Base-by-base conservation (phyloP, 2,888 invertebrate species). In the Nemotelus nigrinus region DNA sequence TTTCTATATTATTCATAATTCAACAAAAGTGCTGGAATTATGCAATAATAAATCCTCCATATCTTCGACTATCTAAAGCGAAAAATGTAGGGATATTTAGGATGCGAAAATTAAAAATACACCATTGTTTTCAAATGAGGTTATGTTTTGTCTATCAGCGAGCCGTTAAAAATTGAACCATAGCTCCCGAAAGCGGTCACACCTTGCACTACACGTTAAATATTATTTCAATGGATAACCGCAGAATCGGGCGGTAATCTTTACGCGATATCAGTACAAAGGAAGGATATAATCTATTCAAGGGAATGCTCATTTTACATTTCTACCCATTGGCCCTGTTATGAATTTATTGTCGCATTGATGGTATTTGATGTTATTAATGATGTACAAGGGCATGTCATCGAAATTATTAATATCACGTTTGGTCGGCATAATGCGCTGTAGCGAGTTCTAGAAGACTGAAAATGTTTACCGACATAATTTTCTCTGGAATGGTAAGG, bases 381-480 rank as follows among this genome's bases (percentile, higher is more conserved):
- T 80, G 80, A 78, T 79, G 76, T 79, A 79, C 78, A 79, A 80
- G 78, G 65, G 78, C 77, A 77, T 80, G 80, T 80, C 79, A 77
- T 76, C 80, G 77, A 77, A 76, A 78, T 80, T 78, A 79, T 76
- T 79, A 78, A 79, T 78, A 70, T 48, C 70, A 76, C 48, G 53
- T 64, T 53, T 76, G 50, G 44, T 57, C 65, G 47, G 47, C 48
- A 50, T 50, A 60, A 72, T 65, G 47, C 25, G 1, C n/a, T n/a
- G 10, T 44, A 65, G 65, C 8, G 45, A 47, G 25, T 47, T n/a
- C 10, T 47, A 47, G 39, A n/a, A 45, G n/a, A 45, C 65, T 5
- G 5, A 3, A 6, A 25, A 48, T n/a, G 7, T n/a, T 68, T 48
- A 7, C 47, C n/a, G 3, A 67, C 50, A 47, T 25, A 60, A 50